Evolutionary conservation across 2,888 invertebrate species (phyloP), one percentile per base, ranked within the genome.

Genomic region (Rhagium mordax): DNA sequence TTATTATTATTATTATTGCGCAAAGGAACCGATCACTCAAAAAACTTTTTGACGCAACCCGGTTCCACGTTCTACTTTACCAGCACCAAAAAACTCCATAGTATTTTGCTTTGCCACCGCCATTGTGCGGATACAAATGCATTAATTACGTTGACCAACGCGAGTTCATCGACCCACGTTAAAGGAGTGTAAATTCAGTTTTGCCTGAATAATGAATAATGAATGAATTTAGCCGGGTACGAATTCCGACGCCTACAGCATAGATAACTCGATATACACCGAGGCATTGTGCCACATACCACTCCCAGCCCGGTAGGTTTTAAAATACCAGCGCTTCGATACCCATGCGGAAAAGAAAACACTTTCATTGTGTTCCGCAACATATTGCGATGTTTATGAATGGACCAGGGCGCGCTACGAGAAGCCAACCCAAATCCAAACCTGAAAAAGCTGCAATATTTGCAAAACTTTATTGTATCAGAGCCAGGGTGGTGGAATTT

Each of bases 331-430:
- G 41, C 67, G 21, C 57, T 8, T n/a, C 15, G 67, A 57, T 18
- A 24, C 47, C 57, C 41, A 67, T 67, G 67, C 67, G 67, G 67
- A 67, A 66, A 67, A 18, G 21, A 53, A 65, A 59, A n/a, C 33
- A 53, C 65, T 65, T 65, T 65, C 65, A 65, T 33, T 49, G 21
- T 20, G 29, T 64, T 65, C 53, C 33, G 65, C 65, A 55, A 55
- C 55, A 20, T 27, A 18, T 24, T 24, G 48, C 21, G 24, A 24
- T 48, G 24, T 24, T 33, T 41, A 48, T 62, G 47, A 51, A 51
- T 51, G 51, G 18, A 51, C 20, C 18, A 18, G 13, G 51, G 51
- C 51, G 51, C 18, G 18, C 18, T 3, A 51, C 51, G 8, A 18
- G 20, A 18, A 51, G n/a, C 33, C 41, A 41, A 4, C 41, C n/a